Evolutionary conservation across 2,888 invertebrate species (phyloP), one percentile per base, ranked within the genome.

Genomic region (Heliconius ethilla): DNA sequence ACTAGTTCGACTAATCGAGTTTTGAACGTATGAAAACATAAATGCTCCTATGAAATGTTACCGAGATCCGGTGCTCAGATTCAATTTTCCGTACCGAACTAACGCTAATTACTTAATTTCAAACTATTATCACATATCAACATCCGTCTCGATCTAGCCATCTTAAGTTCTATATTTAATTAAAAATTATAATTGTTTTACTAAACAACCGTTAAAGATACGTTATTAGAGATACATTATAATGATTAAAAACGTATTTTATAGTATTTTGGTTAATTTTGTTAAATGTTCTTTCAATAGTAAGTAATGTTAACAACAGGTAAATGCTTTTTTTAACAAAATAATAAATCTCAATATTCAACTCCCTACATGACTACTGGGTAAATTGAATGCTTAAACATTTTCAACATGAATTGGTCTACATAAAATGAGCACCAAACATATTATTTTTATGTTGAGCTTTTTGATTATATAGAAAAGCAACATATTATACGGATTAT

Each of bases 121-220:
- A 86, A 88, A 87, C 90, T 92, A 92, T 90, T 93, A 93, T 93
- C 93, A 93, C 93, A 93, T 89, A 86, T 89, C 87, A 88, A 87
- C 89, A 88, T 89, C 84, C 83, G 86, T 87, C 77, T 84, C 85
- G 72, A 85, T 82, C 82, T 82, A 77, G 83, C 84, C 75, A 66
- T 78, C 78, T 76, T 70, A 75, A 66, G 65, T 40, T 76, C 75
- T 77, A 80, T 65, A 62, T 27, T 27, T 59, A 67, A 37, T 73
- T 75, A 33, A 63, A 29, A 72, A 66, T 70, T 63, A 77, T 72
- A 77, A 79, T 70, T 77, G 72, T 65, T 65, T 76, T 7, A 51
- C 65, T 76, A 76, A 69, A 65, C 18, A 65, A n/a, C n/a, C 33
- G 9, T 76, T 63, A 51, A 33, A 9, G 40, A 37, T 33, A 33